Evolutionary conservation across 2,113 vertebrate genomes (phyloP).

Genomic region (Chlorodrepanis virens): DNA sequence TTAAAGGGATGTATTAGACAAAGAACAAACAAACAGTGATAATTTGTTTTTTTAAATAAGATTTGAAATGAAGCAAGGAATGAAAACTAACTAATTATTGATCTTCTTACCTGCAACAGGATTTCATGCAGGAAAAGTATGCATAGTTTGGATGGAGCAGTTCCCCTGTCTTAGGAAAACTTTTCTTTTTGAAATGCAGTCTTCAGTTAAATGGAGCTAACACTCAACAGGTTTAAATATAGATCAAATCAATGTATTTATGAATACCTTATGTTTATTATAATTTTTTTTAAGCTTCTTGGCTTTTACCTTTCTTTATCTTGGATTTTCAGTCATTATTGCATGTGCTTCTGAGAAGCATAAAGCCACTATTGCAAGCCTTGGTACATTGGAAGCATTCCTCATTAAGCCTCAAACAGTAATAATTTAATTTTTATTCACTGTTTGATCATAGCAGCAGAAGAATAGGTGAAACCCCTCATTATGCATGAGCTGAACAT

Average conservation of each 20-base stretch:
- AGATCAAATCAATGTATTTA: neutral
- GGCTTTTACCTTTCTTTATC: neutral
- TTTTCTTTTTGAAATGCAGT: neutral
- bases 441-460: neutral
- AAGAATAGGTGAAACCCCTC: neutral
- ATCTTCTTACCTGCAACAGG: neutral
- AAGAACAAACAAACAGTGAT: neutral
- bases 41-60: neutral
- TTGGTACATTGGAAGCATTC: neutral
- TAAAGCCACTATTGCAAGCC: neutral
- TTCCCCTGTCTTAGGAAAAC: neutral
- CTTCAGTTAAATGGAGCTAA: neutral
- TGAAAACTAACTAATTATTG: neutral
- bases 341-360: neutral
- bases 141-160: neutral
- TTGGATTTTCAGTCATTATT: neutral
- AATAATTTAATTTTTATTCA: neutral
- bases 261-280: neutral
- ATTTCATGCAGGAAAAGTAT: neutral
- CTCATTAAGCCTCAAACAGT: neutral
- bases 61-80: neutral
- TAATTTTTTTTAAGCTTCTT: neutral
- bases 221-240: neutral
- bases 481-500: neutral
- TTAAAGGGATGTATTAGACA: neutral